These are phyloP conservation scores for Brachionus rotundiformis DNA, from an alignment of 1,140 invertebrate species.

Conservation along the genomic window DNA sequence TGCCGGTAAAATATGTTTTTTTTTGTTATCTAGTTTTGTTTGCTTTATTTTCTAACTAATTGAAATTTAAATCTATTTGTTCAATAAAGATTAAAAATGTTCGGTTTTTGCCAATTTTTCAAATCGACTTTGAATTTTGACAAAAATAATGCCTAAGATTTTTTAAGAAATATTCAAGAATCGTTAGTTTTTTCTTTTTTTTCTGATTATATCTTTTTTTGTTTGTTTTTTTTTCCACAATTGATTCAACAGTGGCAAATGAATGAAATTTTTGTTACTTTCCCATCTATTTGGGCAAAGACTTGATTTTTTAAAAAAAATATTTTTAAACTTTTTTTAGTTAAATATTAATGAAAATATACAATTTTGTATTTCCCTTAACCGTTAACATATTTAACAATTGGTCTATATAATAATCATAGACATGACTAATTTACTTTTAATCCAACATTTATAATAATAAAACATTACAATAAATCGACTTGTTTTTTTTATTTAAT, in stretches of 20 bases:
- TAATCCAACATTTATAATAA: conserved; percentile 26
- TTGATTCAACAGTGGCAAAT: not conserved
- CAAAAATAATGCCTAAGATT: not conserved
- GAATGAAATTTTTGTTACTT: conserved; percentile 20
- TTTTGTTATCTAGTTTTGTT: conserved; percentile 25
- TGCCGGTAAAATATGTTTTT: conserved; percentile 17
- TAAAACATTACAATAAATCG: conserved; percentile 16
- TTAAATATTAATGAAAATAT: conserved; percentile 23
- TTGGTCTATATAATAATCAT: not conserved
- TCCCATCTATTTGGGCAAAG: not conserved
- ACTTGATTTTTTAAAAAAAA: conserved; percentile 5
- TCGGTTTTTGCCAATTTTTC: conserved; percentile 15
- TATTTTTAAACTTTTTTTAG: conserved; percentile 22
- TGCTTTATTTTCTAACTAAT: conserved; percentile 7
- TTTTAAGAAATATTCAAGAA: conserved; percentile 38
- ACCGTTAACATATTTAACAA: conserved; percentile 20
- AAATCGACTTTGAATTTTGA: conserved; percentile 34
- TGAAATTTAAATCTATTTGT: conserved; percentile 5
- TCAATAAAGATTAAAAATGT: not conserved
- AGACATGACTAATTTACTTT: conserved; percentile 7
- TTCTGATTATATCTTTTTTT: not conserved
- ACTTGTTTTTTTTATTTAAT: not conserved
- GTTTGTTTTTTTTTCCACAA: conserved; percentile 12
- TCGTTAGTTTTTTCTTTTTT: not conserved
- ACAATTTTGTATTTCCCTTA: conserved; percentile 9